Base-by-base conservation (phyloP, 2,888 invertebrate genomes). In the Venusia cambrica region DNA sequence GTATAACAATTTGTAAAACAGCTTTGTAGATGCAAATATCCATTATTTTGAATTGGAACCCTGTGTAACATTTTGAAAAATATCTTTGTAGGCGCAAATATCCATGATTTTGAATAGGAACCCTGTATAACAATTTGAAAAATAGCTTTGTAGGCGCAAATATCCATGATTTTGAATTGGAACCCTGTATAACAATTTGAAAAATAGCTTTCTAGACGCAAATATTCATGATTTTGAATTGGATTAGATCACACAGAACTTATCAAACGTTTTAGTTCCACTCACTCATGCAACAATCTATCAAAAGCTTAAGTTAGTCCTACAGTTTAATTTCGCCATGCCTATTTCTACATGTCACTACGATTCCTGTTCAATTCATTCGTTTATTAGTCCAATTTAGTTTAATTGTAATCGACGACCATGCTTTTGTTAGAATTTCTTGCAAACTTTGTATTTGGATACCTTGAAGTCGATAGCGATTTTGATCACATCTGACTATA, bases 271-370 rank as follows among this genome's bases (percentile, higher is more conserved):
- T 33, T 33, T 13, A 26, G 14, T 35, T 22, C 12, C 20, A 17
- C 17, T 13, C 22, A 21, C 5, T 16, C 74, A 75, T 76, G 75
- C 76, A 65, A 41, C 32, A 57, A 70, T 65, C 62, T 56, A 46
- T 44, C 57, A 39, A 42, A 45, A 49, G 44, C 21, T 39, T 77
- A 78, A 55, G 59, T 60, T 60, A 54, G 68, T 67, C 60, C 58
- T 62, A 63, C 58, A 53, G 39, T 50, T 50, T 57, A 32, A 55
- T 22, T 45, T 42, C 31, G 49, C 43, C 75, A 75, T 76, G 75
- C 76, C 56, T 52, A 50, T 54, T 62, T 58, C 44, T 24, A 4
- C 24, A 27, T 48, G 28, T 17, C 55, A 58, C 62, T 67, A 64
- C 55, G 27, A 10, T 24, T 25, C 21, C 21, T 28, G 13, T 14